Evolutionary conservation across 2,888 invertebrate species (phyloP).

Genomic region (Molanna angustata): DNA sequence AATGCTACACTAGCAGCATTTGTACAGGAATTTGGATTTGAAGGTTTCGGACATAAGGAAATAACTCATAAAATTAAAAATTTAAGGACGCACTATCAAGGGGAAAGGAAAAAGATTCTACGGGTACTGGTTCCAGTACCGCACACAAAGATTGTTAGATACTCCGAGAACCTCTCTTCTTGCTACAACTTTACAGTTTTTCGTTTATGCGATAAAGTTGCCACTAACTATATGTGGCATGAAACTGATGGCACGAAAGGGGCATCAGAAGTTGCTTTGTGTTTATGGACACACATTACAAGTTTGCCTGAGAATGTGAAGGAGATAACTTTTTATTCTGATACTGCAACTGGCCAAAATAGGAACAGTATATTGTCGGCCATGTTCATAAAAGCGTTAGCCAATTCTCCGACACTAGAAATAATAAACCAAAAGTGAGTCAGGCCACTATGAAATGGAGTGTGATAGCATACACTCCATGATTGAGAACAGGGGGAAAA

Average conservation of each 20-base stretch:
- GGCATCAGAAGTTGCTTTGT: slow-evolving; percentile 6
- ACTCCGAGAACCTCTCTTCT: no score
- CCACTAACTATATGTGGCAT: slow-evolving; percentile 10
- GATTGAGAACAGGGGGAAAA: slow-evolving; percentile 6
- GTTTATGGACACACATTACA: neutral
- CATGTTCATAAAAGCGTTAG: slow-evolving; percentile 5
- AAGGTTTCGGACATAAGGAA: no score
- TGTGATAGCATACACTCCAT: slow-evolving; percentile 10
- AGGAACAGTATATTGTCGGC: slow-evolving; percentile 1
- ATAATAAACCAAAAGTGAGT: slow-evolving; percentile 12
- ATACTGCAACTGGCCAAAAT: slow-evolving; percentile 7
- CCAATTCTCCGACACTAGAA: no score
- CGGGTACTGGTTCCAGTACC: no score
- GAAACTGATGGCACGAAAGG: slow-evolving; percentile 7
- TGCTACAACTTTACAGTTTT: no score
- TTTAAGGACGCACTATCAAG: no score
- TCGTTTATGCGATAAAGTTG: no score
- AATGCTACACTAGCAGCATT: no score
- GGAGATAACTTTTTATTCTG: slow-evolving; percentile 4
- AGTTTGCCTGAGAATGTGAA: neutral
- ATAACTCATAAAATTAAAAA: no score
- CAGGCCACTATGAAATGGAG: slow-evolving; percentile 14
- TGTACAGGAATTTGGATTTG: no score
- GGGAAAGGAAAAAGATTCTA: no score
- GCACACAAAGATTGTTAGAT: no score